Evolutionary conservation across 2,888 invertebrate genomes (phyloP), one percentile per base, ranked within the genome.

Genomic region (Cephus rjabovi): DNA sequence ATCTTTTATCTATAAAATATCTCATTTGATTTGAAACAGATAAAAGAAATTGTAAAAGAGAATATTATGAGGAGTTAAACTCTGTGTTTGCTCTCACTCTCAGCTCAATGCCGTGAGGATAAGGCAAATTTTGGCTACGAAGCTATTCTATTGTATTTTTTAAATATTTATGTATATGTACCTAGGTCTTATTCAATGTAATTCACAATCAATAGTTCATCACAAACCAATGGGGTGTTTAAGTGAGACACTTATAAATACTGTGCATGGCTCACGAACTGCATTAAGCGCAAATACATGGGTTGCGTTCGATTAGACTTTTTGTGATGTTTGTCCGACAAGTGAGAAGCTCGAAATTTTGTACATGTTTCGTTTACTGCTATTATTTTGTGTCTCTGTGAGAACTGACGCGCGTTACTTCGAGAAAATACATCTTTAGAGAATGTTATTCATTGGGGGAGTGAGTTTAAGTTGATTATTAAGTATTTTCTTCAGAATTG

Each of bases 191-290:
- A 71, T 34, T 31, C 71, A 71, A 71, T 34, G 3, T 34, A 83
- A 84, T 80, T 83, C 83, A 85, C 80, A 84, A 75, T 81, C 82
- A 80, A 84, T 86, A 86, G 78, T 81, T 86, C 81, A 87, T 89
- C 88, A 87, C 87, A 88, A 88, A 87, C 88, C 86, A 85, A 86
- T 86, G 83, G 83, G 73, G 37, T 85, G 85, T 82, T 85, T 69
- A 70, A 69, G 81, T 81, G 81, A 87, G 85, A 87, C 81, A 84
- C 84, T 87, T 84, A 31, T 83, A 86, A 88, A 87, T 88, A 88
- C 87, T 89, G 87, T 84, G 79, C 82, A 79, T 80, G 82, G 79
- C 78, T 81, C 80, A 77, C 75, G 75, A 82, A 76, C 81, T 82
- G 83, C 82, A 71, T 71, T 71, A 31, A 71, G 34, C 56, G 9